Percentiles rank a stretch among this genome's conserved stretches.
Evolutionary conservation across 2,888 invertebrate species (phyloP).

Genomic region (Gastracanthus pulcherrimus): DNA sequence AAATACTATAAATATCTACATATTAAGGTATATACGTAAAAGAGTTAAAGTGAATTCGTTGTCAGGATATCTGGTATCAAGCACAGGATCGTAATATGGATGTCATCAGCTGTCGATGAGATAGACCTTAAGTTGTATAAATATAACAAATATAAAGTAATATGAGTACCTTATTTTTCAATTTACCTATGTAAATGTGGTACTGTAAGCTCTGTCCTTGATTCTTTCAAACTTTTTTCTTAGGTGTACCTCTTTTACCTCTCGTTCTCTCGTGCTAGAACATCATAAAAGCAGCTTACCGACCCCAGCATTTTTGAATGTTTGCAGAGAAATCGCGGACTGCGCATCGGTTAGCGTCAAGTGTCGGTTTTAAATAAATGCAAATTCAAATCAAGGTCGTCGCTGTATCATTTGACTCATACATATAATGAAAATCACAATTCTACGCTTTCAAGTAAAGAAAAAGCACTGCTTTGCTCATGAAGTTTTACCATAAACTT

Average conservation of each 20-base stretch:
- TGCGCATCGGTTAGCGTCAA: slow-evolving; percentile 9
- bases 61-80: too few relatives aligned
- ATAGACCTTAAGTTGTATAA: too few relatives aligned
- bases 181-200: not conserved
- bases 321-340: not conserved
- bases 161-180: not conserved
- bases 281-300: not conserved
- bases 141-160: too few relatives aligned
- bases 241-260: not conserved
- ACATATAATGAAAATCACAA: not conserved
- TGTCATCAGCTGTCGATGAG: too few relatives aligned
- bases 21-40: too few relatives aligned
- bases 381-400: slow-evolving; percentile 20
- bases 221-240: not conserved
- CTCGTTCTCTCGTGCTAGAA: not conserved
- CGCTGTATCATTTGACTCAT: not conserved
- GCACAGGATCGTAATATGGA: too few relatives aligned
- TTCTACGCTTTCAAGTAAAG: not conserved
- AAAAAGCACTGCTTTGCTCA: not conserved
- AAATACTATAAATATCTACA: too few relatives aligned
- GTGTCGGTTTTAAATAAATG: not conserved
- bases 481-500: not conserved
- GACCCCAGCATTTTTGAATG: slow-evolving; percentile 1
- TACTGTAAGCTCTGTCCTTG: not conserved
- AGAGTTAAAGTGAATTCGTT: too few relatives aligned